These are phyloP conservation scores for Leptinotarsa juncta DNA, from an alignment of 2,888 invertebrate species.

Conservation along the genomic window DNA sequence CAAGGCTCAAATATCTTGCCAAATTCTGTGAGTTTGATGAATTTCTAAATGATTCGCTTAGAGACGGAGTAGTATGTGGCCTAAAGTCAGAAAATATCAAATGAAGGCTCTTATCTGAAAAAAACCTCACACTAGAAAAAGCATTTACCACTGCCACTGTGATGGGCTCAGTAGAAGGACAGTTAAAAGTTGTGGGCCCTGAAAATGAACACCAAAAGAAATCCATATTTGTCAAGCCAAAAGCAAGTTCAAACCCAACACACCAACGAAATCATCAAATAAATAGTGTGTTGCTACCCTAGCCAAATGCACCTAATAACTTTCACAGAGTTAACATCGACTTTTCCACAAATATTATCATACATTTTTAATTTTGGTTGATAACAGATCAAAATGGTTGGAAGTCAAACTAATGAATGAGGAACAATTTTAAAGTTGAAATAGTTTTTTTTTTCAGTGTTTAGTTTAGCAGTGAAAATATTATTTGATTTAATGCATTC, in stretches of 20 bases:
- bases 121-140: constrained; percentile 23
- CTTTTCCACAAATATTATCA: too few species aligned
- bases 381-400: too few species aligned
- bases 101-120: constrained; percentile 41
- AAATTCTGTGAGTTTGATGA: too few species aligned
- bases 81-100: constrained; percentile 40
- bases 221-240: not conserved
- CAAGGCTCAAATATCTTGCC: constrained; percentile 28
- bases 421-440: too few species aligned
- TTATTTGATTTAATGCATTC: too few species aligned
- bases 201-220: not conserved
- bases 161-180: constrained; percentile 27
- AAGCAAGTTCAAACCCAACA: not conserved
- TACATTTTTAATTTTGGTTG: too few species aligned
- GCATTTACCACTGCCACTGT: constrained; percentile 4
- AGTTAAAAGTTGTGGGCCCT: too few species aligned
- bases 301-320: too few species aligned
- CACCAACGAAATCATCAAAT: not conserved
- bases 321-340: too few species aligned
- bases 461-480: too few species aligned
- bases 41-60: constrained; percentile 48
- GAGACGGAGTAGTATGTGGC: constrained; percentile 45
- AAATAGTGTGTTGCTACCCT: not conserved
- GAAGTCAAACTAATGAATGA: too few species aligned
- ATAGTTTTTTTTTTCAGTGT: too few species aligned